Base-by-base conservation (phyloP, 2,113 vertebrate genomes). In the Chloebia gouldiae region DNA sequence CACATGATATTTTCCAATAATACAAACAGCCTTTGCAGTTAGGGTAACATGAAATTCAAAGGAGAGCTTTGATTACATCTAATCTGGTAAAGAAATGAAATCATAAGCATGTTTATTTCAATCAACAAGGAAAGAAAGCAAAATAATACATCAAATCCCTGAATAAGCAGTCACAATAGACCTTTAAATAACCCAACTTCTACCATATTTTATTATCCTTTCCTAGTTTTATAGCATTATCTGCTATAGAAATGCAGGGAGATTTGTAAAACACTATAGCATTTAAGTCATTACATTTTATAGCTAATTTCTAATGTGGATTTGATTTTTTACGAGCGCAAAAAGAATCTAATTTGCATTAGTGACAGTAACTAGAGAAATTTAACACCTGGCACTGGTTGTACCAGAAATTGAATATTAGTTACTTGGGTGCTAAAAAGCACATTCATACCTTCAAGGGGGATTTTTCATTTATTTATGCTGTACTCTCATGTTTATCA, bases 231-330 rank as follows among this genome's bases (percentile, higher is more conserved):
- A 98, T 97, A 94, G 97, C 97, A 93, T 98, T 98, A 98, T 98
- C 98, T 97, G 92, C 97, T 94, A 78, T 60, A 97, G 98, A 98
- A 98, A 98, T 97, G 98, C 96, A 97, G 96, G 84, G 98, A 98
- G 98, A 98, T 98, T 98, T 98, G 98, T 98, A 98, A 98, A 98
- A 98, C 98, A 98, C 98, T 97, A 97, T 97, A 98, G 98, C 98
- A 98, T 98, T 98, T 98, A 98, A 98, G 98, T 98, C 98, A 98
- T 98, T 98, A 98, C 97, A 97, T 98, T 98, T 98, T 98, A 98
- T 98, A 98, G 98, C 98, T 98, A 98, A 98, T 98, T 98, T 98
- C 98, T 98, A 98, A 98, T 98, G 98, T 98, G 98, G 98, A 98
- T 98, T 98, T 98, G 98, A 98, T 98, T 98, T 98, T 98, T 98